These are phyloP conservation scores for Leucopsar rothschildi DNA, from an alignment of 2,113 vertebrate genomes.

Conservation along the genomic window DNA sequence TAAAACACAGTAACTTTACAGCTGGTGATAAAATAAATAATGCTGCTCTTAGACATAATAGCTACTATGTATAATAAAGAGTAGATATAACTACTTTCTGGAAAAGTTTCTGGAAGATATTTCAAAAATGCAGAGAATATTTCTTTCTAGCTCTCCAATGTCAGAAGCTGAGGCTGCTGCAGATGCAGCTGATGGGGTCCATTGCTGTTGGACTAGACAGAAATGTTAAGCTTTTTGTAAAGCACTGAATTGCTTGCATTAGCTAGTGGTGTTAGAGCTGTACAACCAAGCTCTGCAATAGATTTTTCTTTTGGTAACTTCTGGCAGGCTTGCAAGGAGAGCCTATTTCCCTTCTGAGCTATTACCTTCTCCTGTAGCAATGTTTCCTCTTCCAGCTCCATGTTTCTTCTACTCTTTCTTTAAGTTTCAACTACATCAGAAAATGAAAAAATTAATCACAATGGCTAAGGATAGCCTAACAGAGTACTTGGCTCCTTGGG, in stretches of 20 bases:
- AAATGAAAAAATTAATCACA: not conserved
- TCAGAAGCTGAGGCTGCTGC: not conserved
- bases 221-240: not conserved
- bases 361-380: not conserved
- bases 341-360: not conserved
- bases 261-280: not conserved
- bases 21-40: not conserved
- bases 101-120: not conserved
- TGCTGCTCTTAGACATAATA: not conserved
- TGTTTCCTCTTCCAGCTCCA: not conserved
- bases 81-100: not conserved
- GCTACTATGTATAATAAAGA: not conserved
- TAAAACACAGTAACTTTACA: not conserved
- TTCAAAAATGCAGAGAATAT: not conserved
- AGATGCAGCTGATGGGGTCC: not conserved
- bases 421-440: not conserved
- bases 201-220: not conserved
- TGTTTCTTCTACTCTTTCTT: constrained; percentile 8
- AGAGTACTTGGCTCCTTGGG: not conserved
- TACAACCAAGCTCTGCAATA: not conserved
- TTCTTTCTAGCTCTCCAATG: not conserved
- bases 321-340: not conserved
- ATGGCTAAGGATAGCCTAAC: not conserved
- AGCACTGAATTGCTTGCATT: not conserved
- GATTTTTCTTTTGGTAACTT: not conserved